Percentiles rank a stretch among this genome's conserved stretches.
Conservation (phyloP, 2,797 vertebrate genomes). For the Echiichthys vipera region DNA sequence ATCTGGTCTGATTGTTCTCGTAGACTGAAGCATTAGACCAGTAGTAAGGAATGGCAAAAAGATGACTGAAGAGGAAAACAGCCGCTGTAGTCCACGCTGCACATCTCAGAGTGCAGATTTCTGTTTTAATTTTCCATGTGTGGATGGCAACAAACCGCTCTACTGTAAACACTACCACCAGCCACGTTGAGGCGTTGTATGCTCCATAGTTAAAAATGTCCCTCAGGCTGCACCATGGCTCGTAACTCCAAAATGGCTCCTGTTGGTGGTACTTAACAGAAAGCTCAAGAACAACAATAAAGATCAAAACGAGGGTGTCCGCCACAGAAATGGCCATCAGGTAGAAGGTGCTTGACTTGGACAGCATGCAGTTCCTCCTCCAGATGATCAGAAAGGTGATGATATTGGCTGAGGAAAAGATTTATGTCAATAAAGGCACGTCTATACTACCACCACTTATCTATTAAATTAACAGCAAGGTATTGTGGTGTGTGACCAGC, state of each 20-base stretch:
- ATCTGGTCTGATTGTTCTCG: constrained; percentile 43
- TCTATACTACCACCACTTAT: no score
- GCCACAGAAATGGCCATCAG: constrained; percentile 79
- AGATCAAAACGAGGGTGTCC: constrained; percentile 74
- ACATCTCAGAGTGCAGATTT: constrained; percentile 59
- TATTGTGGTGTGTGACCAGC: not conserved
- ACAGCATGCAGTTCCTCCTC: constrained; percentile 76
- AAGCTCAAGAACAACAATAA: constrained; percentile 76
- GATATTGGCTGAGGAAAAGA: constrained; percentile 71
- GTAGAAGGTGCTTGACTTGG: constrained; percentile 75
- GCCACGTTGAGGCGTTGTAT: constrained; percentile 74
- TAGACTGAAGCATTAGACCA: constrained; percentile 74
- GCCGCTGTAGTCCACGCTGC: constrained; percentile 53
- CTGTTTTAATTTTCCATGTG: constrained; percentile 58
- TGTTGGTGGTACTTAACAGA: constrained; percentile 64
- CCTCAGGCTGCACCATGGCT: constrained; percentile 74
- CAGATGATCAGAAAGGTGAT: constrained; percentile 78
- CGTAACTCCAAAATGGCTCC: constrained; percentile 72
- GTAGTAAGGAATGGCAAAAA: constrained; percentile 71
- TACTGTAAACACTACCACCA: constrained; percentile 77
- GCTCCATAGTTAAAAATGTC: constrained; percentile 75
- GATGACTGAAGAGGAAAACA: constrained; percentile 62
- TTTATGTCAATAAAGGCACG: constrained; percentile 1
- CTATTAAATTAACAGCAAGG: not conserved
- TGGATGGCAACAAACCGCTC: constrained; percentile 75